Conservation (phyloP, 37 sponge, comb jelly and placozoan genomes). For the Geodia barretti region DNA sequence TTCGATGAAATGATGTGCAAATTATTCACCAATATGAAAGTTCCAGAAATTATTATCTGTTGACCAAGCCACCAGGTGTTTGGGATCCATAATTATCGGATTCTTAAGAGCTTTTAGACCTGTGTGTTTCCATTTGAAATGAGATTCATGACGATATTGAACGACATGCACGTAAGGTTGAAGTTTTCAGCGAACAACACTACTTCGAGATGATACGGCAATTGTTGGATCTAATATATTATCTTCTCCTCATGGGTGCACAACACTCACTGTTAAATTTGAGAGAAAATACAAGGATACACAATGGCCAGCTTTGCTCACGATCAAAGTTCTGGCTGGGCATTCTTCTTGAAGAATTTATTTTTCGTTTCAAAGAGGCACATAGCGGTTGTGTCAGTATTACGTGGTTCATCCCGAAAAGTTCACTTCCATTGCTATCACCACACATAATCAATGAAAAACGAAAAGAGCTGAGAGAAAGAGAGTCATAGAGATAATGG, state of each 20-base stretch:
- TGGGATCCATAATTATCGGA: background rate
- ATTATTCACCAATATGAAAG: background rate
- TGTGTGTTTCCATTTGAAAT: background rate
- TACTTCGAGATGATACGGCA: background rate
- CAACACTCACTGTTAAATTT: background rate
- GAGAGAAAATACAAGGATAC: background rate
- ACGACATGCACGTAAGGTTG: background rate
- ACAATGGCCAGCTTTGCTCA: background rate
- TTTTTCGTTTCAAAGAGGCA: background rate
- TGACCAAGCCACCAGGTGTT: background rate
- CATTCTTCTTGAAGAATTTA: background rate
- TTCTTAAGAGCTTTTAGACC: background rate
- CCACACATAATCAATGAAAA: background rate
- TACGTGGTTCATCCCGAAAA: slow-evolving; percentile 2
- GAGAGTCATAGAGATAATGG: background rate
- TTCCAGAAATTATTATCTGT: background rate
- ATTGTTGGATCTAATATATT: background rate
- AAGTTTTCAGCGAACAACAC: background rate
- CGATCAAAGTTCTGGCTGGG: too few relatives aligned
- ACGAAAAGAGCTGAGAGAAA: background rate
- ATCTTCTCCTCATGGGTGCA: background rate
- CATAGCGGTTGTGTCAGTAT: background rate
- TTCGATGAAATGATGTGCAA: background rate
- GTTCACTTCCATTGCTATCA: background rate
- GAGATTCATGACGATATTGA: background rate